Evolutionary conservation across 2,113 vertebrate species (phyloP).

Genomic region (Pseudorhombus dupliciocellatus): DNA sequence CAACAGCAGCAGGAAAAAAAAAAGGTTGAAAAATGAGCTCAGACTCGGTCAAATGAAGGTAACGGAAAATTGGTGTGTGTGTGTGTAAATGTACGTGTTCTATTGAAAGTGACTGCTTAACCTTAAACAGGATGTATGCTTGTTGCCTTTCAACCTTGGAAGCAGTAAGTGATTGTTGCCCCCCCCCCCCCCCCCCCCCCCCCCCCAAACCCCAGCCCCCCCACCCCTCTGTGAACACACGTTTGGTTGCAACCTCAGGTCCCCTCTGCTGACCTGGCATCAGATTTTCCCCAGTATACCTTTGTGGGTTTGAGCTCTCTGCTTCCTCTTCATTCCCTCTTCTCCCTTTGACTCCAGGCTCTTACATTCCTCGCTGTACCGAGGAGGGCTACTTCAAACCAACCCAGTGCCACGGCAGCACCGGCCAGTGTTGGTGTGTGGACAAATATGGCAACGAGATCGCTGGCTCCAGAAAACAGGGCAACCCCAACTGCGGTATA

Average conservation of each 20-base stretch:
- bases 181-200: too few relatives aligned
- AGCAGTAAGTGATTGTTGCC: conserved; percentile 66
- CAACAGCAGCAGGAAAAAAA: conserved; percentile 22
- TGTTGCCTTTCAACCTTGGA: conserved; percentile 61
- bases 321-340: neutral
- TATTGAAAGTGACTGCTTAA: conserved; percentile 58
- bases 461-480: conserved; percentile 93
- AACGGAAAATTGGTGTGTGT: conserved; percentile 31
- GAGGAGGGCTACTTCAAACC: conserved; percentile 96
- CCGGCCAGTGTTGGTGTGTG: conserved; percentile 96
- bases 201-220: too few relatives aligned
- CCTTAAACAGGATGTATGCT: conserved; percentile 71
- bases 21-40: conserved; percentile 65
- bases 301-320: conserved; percentile 4
- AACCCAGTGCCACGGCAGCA: conserved; percentile 93
- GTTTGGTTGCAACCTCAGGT: conserved; percentile 23
- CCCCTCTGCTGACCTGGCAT: conserved; percentile 15
- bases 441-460: conserved; percentile 97
- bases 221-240: conserved; percentile 59
- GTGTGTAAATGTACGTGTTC: conserved; percentile 18
- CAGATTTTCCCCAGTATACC: conserved; percentile 3
- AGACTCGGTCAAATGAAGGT: conserved; percentile 68
- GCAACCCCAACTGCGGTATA: conserved; percentile 90
- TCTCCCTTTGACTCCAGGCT: conserved; percentile 73
- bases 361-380: conserved; percentile 92